phyloP scores from a whole-genome alignment of 30 jellyfish, hydroid and myxozoan genomes.

The Hydractinia echinata region DNA sequence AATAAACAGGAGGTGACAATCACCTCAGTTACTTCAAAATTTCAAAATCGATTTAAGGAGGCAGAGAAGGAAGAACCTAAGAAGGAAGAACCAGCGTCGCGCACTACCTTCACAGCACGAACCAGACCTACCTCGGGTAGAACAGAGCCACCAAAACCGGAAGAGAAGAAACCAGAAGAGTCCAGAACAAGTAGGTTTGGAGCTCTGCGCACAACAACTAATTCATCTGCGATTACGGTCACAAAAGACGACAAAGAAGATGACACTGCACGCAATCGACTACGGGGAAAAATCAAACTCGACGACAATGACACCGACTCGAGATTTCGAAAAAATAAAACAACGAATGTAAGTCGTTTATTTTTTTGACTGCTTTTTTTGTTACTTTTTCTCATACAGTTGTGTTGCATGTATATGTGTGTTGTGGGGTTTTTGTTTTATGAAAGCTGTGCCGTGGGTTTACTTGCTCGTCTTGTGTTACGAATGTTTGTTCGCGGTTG shows the following conservation, averaged over 20 bases:
- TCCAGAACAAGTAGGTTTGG: conserved; percentile 49
- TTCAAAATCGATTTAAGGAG: conserved; percentile 13
- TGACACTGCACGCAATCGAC: neutral
- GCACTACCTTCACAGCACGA: conserved; percentile 24
- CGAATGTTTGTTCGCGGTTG: no score
- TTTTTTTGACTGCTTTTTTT: no score
- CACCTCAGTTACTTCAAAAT: neutral
- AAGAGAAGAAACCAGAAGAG: conserved; percentile 44
- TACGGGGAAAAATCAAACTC: neutral
- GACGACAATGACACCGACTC: neutral
- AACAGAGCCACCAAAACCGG: conserved; percentile 48
- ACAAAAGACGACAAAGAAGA: conserved; percentile 6
- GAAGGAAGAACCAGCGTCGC: neutral
- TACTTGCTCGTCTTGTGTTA: no score
- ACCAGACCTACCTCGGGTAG: conserved; percentile 36
- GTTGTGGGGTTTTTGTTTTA: no score
- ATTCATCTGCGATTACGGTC: no score
- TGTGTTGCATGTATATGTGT: no score
- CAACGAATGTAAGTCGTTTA: neutral
- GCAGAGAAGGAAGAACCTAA: conserved; percentile 10
- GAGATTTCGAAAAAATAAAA: neutral
- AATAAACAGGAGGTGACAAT: conserved; percentile 4
- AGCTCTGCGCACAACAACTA: neutral
- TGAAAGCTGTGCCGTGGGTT: no score
- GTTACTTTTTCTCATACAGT: no score